These are phyloP conservation scores for Masticophis lateralis DNA, from an alignment of 2,797 vertebrate genomes.

Conservation along the genomic window DNA sequence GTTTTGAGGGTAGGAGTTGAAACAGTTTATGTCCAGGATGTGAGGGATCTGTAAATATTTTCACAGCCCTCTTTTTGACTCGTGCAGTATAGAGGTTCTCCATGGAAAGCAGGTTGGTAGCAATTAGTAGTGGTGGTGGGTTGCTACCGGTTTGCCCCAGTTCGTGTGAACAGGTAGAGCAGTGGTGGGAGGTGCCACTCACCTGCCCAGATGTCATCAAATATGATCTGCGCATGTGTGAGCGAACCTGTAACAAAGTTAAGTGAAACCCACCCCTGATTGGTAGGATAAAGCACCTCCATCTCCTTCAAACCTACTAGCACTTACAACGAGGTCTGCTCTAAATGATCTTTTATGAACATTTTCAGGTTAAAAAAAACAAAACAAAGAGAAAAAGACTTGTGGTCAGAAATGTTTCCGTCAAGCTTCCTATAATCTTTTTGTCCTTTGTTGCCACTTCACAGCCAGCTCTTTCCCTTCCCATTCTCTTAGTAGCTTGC, in stretches of 20 bases:
- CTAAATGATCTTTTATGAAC: background rate
- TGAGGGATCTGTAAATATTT: no score
- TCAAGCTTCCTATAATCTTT: background rate
- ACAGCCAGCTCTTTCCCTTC: background rate
- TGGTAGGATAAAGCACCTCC: constrained; percentile 55
- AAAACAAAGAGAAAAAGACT: background rate
- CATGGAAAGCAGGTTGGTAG: no score
- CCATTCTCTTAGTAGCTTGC: background rate
- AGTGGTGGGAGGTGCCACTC: accelerated
- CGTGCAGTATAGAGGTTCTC: no score
- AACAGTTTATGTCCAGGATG: no score
- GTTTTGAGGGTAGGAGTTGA: no score
- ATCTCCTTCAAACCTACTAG: constrained; percentile 47
- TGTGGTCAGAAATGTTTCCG: background rate
- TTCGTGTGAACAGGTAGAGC: no score
- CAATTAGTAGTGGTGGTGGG: no score
- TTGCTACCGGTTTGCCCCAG: no score
- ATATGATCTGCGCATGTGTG: no score
- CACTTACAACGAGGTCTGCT: constrained; percentile 42
- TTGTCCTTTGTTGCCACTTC: background rate
- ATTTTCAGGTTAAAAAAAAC: background rate
- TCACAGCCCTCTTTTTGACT: no score
- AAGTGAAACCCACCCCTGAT: background rate
- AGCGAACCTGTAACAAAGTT: no score
- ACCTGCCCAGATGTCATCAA: no score